A percentile compares a stretch with the other conserved stretches of the same genome.
Conservation (phyloP, 2,888 invertebrate species). For the Sepioteuthis lessoniana region DNA sequence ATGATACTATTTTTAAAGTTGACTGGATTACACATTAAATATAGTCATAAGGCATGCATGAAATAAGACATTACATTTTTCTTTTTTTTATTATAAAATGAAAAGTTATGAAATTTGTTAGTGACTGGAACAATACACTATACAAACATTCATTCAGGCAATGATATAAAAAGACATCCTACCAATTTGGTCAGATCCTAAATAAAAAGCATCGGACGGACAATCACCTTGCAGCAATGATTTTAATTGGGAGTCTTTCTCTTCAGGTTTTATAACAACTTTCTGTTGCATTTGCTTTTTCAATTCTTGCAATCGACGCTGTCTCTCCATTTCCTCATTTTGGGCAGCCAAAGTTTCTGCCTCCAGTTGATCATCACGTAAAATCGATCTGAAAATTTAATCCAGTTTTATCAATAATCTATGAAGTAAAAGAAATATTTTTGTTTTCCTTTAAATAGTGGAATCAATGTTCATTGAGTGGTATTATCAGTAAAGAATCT, state of each 20-base stretch:
- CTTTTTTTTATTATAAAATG: background rate
- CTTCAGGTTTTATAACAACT: slow-evolving; percentile 53
- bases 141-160: background rate
- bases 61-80: too few species aligned
- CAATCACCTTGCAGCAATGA: slow-evolving; percentile 70
- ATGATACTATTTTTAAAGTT: too few species aligned
- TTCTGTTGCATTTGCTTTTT: slow-evolving; percentile 64
- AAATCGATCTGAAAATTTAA: slow-evolving; percentile 83
- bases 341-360: slow-evolving; percentile 93
- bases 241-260: slow-evolving; percentile 72
- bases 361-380: slow-evolving; percentile 93
- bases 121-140: background rate
- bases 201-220: slow-evolving; percentile 42
- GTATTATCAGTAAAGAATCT: too few species aligned
- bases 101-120: background rate
- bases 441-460: background rate
- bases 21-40: too few species aligned
- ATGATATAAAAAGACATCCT: background rate
- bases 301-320: slow-evolving; percentile 75
- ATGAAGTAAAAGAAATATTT: background rate
- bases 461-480: background rate
- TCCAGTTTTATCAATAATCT: background rate
- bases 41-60: too few species aligned
- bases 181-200: slow-evolving; percentile 39
- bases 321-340: slow-evolving; percentile 88